Evolutionary conservation across 1,140 invertebrate genomes (phyloP).

Genomic region (Spodoptera frugiperda): DNA sequence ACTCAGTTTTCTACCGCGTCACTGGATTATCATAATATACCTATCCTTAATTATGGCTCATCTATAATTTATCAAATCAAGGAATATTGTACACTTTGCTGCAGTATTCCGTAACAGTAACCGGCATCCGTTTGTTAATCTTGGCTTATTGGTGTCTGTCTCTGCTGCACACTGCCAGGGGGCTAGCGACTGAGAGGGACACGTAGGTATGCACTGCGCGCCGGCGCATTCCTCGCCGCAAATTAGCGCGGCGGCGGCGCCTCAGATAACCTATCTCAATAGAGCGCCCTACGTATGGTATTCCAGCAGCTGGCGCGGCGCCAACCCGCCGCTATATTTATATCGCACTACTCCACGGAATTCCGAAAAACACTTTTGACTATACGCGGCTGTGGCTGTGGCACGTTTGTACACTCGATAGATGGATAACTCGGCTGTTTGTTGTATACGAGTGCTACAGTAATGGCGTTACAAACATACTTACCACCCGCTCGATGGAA

Average conservation of each 20-base stretch:
- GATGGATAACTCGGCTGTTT: background rate
- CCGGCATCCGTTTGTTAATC: no score
- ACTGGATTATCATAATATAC: no score
- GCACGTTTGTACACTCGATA: background rate
- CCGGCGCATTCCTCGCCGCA: slow-evolving; percentile 22
- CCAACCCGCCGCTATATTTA: slow-evolving; percentile 41
- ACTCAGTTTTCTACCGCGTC: no score
- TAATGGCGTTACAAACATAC: no score
- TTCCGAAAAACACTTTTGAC: slow-evolving; percentile 34
- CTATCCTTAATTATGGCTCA: no score
- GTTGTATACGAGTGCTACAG: no score
- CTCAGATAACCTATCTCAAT: slow-evolving; percentile 44
- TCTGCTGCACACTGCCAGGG: background rate
- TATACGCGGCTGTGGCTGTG: slow-evolving; percentile 20
- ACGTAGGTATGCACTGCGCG: background rate
- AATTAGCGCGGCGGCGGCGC: slow-evolving; percentile 36
- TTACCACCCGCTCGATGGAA: no score
- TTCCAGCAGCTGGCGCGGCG: slow-evolving; percentile 37
- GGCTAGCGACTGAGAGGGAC: no score
- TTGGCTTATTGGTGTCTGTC: background rate
- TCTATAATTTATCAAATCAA: no score
- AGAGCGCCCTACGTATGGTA: slow-evolving; percentile 22
- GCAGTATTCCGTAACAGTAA: no score
- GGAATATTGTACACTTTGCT: no score
- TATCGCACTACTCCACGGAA: slow-evolving; percentile 17